Percentiles rank a stretch among this genome's conserved stretches.
phyloP scores from a whole-genome alignment of 2,797 vertebrate genomes.

The Peromyscus nudipes region DNA sequence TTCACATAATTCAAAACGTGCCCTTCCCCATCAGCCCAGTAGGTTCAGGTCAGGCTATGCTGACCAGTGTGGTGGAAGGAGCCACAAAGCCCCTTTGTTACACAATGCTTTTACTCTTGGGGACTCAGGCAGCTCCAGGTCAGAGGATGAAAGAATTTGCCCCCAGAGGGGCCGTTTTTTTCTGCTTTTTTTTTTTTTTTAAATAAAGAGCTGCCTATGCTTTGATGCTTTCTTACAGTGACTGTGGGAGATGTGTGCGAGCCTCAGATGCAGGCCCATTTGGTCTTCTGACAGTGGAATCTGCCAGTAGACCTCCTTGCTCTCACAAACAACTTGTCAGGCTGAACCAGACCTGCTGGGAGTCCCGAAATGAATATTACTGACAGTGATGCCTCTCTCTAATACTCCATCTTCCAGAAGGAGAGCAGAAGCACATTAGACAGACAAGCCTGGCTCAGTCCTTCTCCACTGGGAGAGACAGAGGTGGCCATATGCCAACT shows the following conservation, averaged over 20 bases:
- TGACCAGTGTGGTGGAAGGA: background rate
- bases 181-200: background rate
- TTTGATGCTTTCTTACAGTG: background rate
- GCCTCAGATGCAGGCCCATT: background rate
- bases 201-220: background rate
- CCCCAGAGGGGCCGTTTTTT: background rate
- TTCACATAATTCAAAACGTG: accelerated
- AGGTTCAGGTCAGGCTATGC: background rate
- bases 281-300: background rate
- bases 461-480: background rate
- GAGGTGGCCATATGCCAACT: background rate
- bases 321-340: background rate
- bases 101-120: background rate
- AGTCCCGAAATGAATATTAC: background rate
- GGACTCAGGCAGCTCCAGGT: accelerated
- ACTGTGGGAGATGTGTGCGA: background rate
- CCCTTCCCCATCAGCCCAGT: background rate
- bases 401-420: background rate
- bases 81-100: background rate
- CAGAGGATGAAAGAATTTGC: background rate
- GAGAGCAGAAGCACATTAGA: background rate
- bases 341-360: background rate
- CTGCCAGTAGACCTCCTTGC: background rate
- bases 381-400: background rate
- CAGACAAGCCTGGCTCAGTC: accelerated